Conservation (phyloP, 53 echinoderm and acorn worm species). For the Holothuria scabra region DNA sequence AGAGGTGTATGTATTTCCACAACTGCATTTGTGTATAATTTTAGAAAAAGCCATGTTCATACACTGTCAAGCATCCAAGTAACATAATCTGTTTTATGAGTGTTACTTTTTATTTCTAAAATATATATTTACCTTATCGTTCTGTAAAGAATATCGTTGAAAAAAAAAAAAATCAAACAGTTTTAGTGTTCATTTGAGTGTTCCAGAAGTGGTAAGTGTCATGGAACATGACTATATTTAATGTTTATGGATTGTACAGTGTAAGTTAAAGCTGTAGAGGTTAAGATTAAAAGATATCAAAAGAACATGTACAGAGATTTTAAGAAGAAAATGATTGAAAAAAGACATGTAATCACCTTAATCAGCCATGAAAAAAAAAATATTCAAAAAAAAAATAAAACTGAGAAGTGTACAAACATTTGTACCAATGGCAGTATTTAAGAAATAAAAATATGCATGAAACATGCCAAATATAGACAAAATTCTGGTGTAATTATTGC, state of each 20-base stretch:
- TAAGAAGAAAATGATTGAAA: constrained; percentile 47
- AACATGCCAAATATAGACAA: constrained; percentile 27
- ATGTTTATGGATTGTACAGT: constrained; percentile 50
- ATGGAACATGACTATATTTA: constrained; percentile 23
- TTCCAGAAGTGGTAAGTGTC: constrained; percentile 9
- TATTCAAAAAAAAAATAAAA: constrained; percentile 62
- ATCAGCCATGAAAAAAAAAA: constrained; percentile 55
- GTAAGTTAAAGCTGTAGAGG: constrained; percentile 34
- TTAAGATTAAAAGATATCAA: constrained; percentile 48
- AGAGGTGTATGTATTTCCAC: constrained; percentile 1
- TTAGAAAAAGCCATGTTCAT: no score
- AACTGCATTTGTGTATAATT: no score
- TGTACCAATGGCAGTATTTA: constrained; percentile 56
- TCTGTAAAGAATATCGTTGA: constrained; percentile 33
- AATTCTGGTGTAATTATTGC: background rate
- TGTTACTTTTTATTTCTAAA: constrained; percentile 16
- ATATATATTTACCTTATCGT: constrained; percentile 23
- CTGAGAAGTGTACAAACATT: constrained; percentile 69
- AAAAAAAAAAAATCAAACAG: constrained; percentile 23
- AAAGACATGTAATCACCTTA: constrained; percentile 68
- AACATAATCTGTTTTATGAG: background rate
- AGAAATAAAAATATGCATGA: constrained; percentile 49
- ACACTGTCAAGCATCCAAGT: no score
- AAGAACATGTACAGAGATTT: constrained; percentile 48
- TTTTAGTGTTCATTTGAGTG: constrained; percentile 26